A percentile compares a stretch with the other conserved stretches of the same genome.
Evolutionary conservation across 2,888 invertebrate genomes (phyloP).

Genomic region (Ryuthela nishihirai): DNA sequence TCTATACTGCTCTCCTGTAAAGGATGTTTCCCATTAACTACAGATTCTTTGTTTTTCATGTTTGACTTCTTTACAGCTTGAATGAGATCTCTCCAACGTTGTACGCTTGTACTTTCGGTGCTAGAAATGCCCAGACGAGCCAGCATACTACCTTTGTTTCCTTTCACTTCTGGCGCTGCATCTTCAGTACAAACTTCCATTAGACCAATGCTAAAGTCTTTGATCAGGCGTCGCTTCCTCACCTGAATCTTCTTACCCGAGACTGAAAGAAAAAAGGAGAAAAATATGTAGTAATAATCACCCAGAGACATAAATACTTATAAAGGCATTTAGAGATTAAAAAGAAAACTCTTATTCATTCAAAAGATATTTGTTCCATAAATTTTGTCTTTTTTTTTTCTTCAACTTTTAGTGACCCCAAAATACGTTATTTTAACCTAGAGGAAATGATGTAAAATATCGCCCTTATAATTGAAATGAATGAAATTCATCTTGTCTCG

Average conservation of each 20-base stretch:
- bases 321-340: too few relatives aligned
- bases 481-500: too few relatives aligned
- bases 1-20: too few relatives aligned
- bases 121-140: conserved; percentile 19
- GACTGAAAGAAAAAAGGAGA: conserved; percentile 54
- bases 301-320: not conserved
- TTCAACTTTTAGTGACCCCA: too few relatives aligned
- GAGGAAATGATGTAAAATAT: too few relatives aligned
- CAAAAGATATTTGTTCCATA: too few relatives aligned
- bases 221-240: conserved; percentile 81
- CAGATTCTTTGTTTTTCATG: too few relatives aligned
- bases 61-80: conserved; percentile 30
- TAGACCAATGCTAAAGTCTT: conserved; percentile 80
- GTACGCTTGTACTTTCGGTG: conserved; percentile 13
- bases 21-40: too few relatives aligned
- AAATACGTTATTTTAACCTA: too few relatives aligned
- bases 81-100: conserved; percentile 33
- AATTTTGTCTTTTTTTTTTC: too few relatives aligned
- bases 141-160: conserved; percentile 26
- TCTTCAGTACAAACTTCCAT: conserved; percentile 56
- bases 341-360: too few relatives aligned
- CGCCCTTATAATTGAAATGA: too few relatives aligned
- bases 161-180: conserved; percentile 24
- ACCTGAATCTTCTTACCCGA: conserved; percentile 71
- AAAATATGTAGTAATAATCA: not conserved